Evolutionary conservation across 2,113 vertebrate species (phyloP).

Genomic region (Gambusia affinis): DNA sequence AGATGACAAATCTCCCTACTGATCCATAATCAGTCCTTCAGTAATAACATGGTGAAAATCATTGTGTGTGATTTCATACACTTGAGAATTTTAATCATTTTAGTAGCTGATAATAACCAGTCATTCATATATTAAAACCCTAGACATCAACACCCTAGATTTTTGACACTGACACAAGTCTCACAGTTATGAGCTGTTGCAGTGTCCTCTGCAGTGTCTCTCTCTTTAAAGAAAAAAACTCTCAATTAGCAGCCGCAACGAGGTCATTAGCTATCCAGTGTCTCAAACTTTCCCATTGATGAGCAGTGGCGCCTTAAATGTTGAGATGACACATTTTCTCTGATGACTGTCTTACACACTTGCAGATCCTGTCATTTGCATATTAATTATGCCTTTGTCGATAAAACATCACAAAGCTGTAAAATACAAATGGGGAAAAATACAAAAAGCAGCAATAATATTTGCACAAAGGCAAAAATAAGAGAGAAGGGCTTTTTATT

Average conservation of each 20-base stretch:
- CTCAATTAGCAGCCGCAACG: constrained; percentile 58
- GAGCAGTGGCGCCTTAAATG: constrained; percentile 23
- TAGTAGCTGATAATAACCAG: not conserved
- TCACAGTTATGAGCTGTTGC: constrained; percentile 9
- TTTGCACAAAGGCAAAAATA: not conserved
- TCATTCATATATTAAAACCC: not conserved
- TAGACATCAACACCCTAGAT: no score
- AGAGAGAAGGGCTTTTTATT: constrained; percentile 39
- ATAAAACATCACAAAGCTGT: constrained; percentile 56
- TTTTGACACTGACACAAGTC: no score
- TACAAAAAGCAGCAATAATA: constrained; percentile 26
- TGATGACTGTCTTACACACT: not conserved
- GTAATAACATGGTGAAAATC: no score
- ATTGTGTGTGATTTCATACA: not conserved
- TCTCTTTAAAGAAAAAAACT: constrained; percentile 59
- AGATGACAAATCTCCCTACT: no score
- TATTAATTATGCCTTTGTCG: constrained; percentile 53
- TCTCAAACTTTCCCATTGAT: constrained; percentile 23
- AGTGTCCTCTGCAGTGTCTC: not conserved
- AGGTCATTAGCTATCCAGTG: constrained; percentile 71
- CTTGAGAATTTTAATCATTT: not conserved
- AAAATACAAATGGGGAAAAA: constrained; percentile 44
- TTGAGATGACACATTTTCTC: constrained; percentile 58
- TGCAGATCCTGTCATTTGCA: constrained; percentile 31
- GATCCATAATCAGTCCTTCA: no score